phyloP scores from a whole-genome alignment of 2,113 vertebrate genomes.

The Pica pica region DNA sequence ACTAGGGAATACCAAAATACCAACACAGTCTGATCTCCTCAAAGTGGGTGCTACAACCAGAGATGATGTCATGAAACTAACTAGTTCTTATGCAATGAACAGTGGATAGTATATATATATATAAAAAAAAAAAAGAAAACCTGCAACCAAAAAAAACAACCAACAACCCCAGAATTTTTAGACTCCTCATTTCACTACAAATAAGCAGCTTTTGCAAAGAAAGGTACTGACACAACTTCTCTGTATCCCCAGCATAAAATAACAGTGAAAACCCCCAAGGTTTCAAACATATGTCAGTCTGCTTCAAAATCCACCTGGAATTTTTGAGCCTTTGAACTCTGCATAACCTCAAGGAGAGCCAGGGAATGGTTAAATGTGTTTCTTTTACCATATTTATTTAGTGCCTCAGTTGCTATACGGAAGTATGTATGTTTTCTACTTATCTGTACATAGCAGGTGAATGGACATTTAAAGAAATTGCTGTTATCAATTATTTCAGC shows the following conservation, averaged over 20 bases:
- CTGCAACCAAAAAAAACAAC: no score
- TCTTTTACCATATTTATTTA: background rate
- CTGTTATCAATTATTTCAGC: constrained; percentile 10
- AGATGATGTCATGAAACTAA: background rate
- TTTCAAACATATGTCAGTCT: background rate
- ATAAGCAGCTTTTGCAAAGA: background rate
- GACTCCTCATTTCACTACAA: background rate
- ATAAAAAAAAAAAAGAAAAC: no score
- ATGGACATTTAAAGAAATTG: background rate
- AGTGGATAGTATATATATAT: accelerated
- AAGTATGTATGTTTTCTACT: background rate
- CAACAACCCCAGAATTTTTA: background rate
- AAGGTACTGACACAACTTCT: background rate
- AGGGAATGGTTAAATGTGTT: background rate
- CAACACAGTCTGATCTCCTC: background rate
- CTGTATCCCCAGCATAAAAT: background rate
- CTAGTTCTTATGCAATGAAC: background rate
- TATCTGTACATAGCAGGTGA: background rate
- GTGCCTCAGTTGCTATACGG: background rate
- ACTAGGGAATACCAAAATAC: background rate
- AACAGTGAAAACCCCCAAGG: accelerated
- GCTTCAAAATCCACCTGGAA: background rate
- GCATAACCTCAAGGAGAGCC: background rate
- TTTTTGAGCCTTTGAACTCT: background rate
- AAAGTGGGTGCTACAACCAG: background rate